These are phyloP conservation scores for Neodiprion pinetum DNA, from an alignment of 1,140 invertebrate species.

Conservation along the genomic window DNA sequence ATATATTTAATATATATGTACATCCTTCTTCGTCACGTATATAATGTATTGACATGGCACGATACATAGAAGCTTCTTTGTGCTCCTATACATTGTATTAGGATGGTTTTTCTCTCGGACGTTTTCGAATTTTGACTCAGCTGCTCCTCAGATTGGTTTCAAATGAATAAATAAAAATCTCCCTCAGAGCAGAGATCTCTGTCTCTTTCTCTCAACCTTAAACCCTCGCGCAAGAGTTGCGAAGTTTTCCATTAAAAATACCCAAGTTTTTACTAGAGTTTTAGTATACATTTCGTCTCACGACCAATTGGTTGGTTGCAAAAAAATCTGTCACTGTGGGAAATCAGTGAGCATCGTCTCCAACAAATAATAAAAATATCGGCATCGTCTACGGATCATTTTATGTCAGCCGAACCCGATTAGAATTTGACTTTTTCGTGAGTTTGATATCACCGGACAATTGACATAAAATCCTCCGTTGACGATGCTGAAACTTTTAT, in stretches of 20 bases:
- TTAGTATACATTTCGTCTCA: slow-evolving; percentile 14
- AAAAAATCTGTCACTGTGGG: slow-evolving; percentile 6
- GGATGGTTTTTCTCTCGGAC: no score
- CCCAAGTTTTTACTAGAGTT: slow-evolving; percentile 10
- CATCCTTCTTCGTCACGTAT: no score
- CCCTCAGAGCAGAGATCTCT: not conserved
- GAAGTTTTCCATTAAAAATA: not conserved
- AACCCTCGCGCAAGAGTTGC: no score
- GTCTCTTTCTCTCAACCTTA: not conserved
- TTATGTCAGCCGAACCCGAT: not conserved
- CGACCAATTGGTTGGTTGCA: not conserved
- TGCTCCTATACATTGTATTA: no score
- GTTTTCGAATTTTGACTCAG: no score
- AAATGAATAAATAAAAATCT: no score
- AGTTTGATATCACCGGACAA: no score
- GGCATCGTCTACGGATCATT: not conserved
- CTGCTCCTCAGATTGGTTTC: no score
- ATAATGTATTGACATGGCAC: no score
- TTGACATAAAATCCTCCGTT: no score
- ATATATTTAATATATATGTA: no score
- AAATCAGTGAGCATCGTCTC: not conserved
- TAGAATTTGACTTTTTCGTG: not conserved
- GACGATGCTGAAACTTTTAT: not conserved
- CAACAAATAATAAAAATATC: not conserved
- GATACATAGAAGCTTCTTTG: no score